A percentile compares a stretch with the other conserved stretches of the same genome.
phyloP scores from a whole-genome alignment of 2,797 vertebrate genomes.

The Lagodon rhomboides region DNA sequence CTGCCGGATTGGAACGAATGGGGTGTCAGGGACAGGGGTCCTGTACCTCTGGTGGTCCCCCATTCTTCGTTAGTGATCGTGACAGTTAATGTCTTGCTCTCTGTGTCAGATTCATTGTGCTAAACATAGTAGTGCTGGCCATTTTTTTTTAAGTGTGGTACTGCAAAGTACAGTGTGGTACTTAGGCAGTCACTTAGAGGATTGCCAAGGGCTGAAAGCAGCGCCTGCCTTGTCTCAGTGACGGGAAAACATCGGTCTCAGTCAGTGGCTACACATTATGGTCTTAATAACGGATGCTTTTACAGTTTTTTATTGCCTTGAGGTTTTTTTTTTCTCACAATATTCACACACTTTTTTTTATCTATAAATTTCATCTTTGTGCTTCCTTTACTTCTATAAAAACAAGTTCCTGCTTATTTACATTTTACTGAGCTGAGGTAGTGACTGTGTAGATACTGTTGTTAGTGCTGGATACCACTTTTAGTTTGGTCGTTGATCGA shows the following conservation, averaged over 20 bases:
- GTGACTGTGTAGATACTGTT: conserved; percentile 55
- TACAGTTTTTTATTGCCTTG: conserved; percentile 51
- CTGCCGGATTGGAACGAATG: conserved; percentile 71
- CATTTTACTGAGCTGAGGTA: conserved; percentile 57
- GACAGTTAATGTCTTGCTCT: conserved; percentile 62
- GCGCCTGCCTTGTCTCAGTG: conserved; percentile 54
- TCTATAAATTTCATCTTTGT: conserved; percentile 40
- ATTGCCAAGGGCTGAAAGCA: conserved; percentile 52
- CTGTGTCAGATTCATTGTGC: conserved; percentile 55
- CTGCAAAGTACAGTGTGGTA: conserved; percentile 71
- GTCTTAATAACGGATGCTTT: conserved; percentile 54
- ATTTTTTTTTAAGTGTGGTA: conserved; percentile 56
- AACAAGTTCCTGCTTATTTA: conserved; percentile 52
- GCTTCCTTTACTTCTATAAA: conserved; percentile 59
- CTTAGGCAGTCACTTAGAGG: conserved; percentile 61
- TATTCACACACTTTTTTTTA: conserved; percentile 35
- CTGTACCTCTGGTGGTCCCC: conserved; percentile 55
- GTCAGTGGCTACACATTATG: conserved; percentile 56
- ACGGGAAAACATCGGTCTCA: conserved; percentile 58
- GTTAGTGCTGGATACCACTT: conserved; percentile 68
- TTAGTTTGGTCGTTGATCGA: conserved; percentile 28
- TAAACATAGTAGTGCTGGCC: conserved; percentile 51
- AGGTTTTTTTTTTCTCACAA: conserved; percentile 32
- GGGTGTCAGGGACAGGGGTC: conserved; percentile 75
- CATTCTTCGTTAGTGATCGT: conserved; percentile 61